These are phyloP conservation scores for Nephrocerus scutellatus DNA, from an alignment of 2,888 invertebrate genomes.

Conservation along the genomic window DNA sequence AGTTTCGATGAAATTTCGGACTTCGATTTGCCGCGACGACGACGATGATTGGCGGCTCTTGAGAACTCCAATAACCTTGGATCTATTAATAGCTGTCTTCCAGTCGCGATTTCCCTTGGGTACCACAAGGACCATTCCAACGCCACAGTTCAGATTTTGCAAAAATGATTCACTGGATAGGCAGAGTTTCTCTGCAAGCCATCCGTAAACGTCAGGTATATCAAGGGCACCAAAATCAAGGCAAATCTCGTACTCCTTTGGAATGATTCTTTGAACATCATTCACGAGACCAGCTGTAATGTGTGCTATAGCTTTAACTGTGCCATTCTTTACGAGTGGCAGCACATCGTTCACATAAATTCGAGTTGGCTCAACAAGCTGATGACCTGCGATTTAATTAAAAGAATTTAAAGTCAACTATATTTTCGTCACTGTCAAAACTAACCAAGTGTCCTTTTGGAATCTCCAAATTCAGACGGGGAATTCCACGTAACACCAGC, in stretches of 20 bases:
- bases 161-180: conserved; percentile 75
- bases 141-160: conserved; percentile 90
- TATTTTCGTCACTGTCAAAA: conserved; percentile 1
- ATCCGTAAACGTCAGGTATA: conserved; percentile 76
- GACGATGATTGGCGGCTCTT: conserved; percentile 23
- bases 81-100: conserved; percentile 44
- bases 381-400: conserved; percentile 54
- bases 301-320: conserved; percentile 83
- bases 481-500: conserved; percentile 57
- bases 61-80: conserved; percentile 50
- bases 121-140: conserved; percentile 79
- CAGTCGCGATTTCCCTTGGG: conserved; percentile 51
- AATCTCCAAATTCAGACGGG: conserved; percentile 53
- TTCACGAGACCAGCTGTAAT: conserved; percentile 88
- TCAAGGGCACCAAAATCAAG: conserved; percentile 67
- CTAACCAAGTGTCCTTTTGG: conserved; percentile 55
- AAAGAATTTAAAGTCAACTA: neutral
- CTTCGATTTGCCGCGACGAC: conserved; percentile 40
- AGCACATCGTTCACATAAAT: conserved; percentile 76
- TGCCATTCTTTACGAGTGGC: conserved; percentile 58
- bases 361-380: conserved; percentile 76
- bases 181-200: conserved; percentile 72
- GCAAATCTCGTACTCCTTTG: conserved; percentile 56
- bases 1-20: conserved; percentile 63
- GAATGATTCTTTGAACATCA: conserved; percentile 80